phyloP scores from a whole-genome alignment of 2,797 vertebrate genomes.

The Heteromormyrus szaboi region DNA sequence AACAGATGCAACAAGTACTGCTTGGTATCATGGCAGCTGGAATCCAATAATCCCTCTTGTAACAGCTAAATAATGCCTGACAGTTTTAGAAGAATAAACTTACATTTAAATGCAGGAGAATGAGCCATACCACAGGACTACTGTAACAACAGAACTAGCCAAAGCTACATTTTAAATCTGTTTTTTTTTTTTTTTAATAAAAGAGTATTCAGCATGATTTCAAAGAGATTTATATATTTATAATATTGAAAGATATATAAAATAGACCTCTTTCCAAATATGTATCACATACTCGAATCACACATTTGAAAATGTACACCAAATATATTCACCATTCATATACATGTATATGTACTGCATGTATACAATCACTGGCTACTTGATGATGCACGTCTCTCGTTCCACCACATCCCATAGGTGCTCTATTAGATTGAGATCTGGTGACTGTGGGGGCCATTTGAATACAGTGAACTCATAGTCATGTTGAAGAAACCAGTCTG shows the following conservation, averaged over 20 bases:
- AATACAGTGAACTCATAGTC: neutral
- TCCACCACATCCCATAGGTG: neutral
- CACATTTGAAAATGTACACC: neutral
- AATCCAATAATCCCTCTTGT: neutral
- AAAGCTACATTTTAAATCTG: neutral
- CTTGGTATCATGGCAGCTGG: neutral
- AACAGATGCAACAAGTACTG: neutral
- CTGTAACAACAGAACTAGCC: neutral
- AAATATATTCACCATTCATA: neutral
- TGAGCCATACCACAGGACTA: neutral
- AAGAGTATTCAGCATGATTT: neutral
- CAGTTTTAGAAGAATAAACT: neutral
- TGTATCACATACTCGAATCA: neutral
- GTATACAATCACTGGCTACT: neutral
- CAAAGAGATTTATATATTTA: neutral
- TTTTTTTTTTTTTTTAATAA: neutral
- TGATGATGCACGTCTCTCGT: neutral
- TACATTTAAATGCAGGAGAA: neutral
- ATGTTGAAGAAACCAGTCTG: neutral
- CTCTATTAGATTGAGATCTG: neutral
- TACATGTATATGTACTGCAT: neutral
- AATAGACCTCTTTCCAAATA: neutral
- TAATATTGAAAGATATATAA: neutral
- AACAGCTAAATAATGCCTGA: neutral
- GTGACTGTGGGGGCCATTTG: neutral